These are phyloP conservation scores for Echiichthys vipera DNA, from an alignment of 2,797 vertebrate genomes.

Conservation along the genomic window DNA sequence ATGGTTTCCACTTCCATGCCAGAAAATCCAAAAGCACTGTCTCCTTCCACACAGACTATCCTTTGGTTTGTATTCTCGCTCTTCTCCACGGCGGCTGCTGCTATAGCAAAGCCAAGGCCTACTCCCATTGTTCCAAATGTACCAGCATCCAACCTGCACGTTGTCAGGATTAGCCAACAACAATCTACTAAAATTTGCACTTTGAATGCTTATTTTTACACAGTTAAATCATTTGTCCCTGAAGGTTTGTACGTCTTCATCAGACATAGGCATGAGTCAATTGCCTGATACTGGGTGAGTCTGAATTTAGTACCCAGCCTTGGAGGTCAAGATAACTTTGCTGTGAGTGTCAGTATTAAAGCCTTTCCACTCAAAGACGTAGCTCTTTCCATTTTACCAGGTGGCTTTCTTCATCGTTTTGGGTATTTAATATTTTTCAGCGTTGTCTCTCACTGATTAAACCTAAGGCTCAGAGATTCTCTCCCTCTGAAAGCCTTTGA, in stretches of 20 bases:
- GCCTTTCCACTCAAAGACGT: no score
- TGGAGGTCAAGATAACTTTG: not conserved
- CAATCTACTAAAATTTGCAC: not conserved
- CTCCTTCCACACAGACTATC: slow-evolving; percentile 94
- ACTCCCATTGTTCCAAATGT: slow-evolving; percentile 99
- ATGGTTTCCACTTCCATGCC: slow-evolving; percentile 98
- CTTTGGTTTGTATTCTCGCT: slow-evolving; percentile 74
- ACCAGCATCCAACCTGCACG: slow-evolving; percentile 92
- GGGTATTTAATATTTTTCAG: no score
- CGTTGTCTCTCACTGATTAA: no score
- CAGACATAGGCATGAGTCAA: not conserved
- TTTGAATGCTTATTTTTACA: not conserved
- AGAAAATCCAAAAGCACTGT: slow-evolving; percentile 99
- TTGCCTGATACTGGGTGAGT: not conserved
- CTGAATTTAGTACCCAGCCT: not conserved
- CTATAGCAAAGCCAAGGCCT: slow-evolving; percentile 94
- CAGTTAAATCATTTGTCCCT: not conserved
- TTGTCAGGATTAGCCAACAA: slow-evolving; percentile 11
- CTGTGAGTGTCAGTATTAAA: not conserved
- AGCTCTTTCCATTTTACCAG: no score
- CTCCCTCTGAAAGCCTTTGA: not conserved
- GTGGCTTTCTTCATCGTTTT: no score
- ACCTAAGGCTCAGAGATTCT: not conserved
- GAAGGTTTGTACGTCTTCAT: not conserved
- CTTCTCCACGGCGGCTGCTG: slow-evolving; percentile 89